Conservation (phyloP, 2,797 vertebrate species). For the Nyctalus aviator region DNA sequence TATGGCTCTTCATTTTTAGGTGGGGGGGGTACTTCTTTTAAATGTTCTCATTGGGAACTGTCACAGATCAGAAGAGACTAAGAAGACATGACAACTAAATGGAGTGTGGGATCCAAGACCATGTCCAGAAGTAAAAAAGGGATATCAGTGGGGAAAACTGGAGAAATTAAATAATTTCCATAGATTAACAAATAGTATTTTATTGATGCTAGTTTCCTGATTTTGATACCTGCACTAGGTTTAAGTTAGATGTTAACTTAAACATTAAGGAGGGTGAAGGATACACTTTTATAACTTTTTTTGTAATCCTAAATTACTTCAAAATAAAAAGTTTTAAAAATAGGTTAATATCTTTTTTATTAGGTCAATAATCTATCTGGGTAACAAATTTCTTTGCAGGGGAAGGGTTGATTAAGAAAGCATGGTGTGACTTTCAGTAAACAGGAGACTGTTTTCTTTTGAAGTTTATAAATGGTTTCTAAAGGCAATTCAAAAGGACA, state of each 20-base stretch:
- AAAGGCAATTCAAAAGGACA: slow-evolving; percentile 70
- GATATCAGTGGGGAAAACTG: background rate
- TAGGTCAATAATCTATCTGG: slow-evolving; percentile 51
- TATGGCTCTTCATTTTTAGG: background rate
- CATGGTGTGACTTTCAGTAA: slow-evolving; percentile 59
- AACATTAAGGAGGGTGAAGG: slow-evolving; percentile 28
- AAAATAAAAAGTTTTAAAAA: slow-evolving; percentile 64
- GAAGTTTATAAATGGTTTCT: slow-evolving; percentile 71
- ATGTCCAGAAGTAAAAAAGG: slow-evolving; percentile 19
- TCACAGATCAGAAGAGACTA: slow-evolving; percentile 23
- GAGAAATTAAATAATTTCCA: slow-evolving; percentile 48
- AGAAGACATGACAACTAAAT: slow-evolving; percentile 4
- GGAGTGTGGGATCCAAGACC: background rate
- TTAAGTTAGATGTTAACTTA: slow-evolving; percentile 49
- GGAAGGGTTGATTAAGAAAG: slow-evolving; percentile 60
- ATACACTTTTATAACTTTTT: slow-evolving; percentile 32
- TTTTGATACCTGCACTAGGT: background rate
- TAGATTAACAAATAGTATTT: background rate
- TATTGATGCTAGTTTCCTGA: background rate
- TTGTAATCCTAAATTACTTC: slow-evolving; percentile 39
- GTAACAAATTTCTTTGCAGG: slow-evolving; percentile 64
- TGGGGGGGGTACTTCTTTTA: background rate
- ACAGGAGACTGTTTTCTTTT: slow-evolving; percentile 70
- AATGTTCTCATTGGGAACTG: background rate
- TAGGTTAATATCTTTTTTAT: background rate